Evolutionary conservation across 92 coral and sea anemone genomes (phyloP), one percentile per base, ranked within the genome.

Genomic region (Actinernus sp.): DNA sequence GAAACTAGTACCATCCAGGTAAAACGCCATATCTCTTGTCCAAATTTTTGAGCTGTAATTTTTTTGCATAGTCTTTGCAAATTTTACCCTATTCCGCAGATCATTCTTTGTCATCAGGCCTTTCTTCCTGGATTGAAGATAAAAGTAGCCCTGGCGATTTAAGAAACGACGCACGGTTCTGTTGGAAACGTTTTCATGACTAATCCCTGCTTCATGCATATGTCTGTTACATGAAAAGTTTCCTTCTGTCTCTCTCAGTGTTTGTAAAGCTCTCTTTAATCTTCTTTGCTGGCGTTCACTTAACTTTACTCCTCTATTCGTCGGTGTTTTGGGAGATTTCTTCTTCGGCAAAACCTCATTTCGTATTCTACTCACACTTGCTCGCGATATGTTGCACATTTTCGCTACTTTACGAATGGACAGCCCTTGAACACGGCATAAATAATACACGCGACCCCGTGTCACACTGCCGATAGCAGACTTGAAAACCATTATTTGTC

Each of bases 81-180:
- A 71, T 16, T 36, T 33, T 1, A 27, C 34, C 2, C 74, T 14
- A 26, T 49, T 20, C 26, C 13, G 29, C 0, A 39, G 14, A 37
- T 79, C 80, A 1, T 16, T 27, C 25, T 16, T 18, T 1, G 59
- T 52, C 8, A 69, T 27, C 3, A 79, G 43, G 0, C 73, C 81
- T 34, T 79, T 71, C 45, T 62, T 71, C 14, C 64, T 34, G 48
- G 85, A 37, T 41, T 78, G 72, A 16, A 68, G 67, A 55, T 19
- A 68, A 55, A 27, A 56, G 28, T 29, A 29, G 9, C 63, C 52
- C 33, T 68, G 18, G 2, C 5, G 17, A 23, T 68, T 68, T 3
- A 68, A 27, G 26, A 68, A 68, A 26, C 76, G 76, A 6, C 16
- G 68, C 21, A 68, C 26, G 29, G 76, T 68, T 4, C 67, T 40